Percentiles rank a stretch among this genome's conserved stretches.
Evolutionary conservation across 2,797 vertebrate species (phyloP).

Genomic region (Coendou prehensilis): DNA sequence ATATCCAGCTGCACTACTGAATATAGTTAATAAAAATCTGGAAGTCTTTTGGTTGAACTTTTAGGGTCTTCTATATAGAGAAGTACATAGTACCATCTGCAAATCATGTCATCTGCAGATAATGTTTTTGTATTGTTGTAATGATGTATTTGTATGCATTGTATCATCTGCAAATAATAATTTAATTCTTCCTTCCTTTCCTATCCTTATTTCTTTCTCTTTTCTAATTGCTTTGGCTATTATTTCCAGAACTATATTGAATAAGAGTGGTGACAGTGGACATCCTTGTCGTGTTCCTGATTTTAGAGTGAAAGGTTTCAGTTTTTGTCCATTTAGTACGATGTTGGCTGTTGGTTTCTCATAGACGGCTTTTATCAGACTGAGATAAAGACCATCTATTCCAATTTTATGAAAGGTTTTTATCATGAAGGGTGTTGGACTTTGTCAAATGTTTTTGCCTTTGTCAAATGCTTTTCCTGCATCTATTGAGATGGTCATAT

Average conservation of each 20-base stretch:
- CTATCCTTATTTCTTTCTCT: background rate
- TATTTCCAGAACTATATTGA: background rate
- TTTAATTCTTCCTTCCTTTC: background rate
- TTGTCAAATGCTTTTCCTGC: background rate
- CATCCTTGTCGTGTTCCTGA: background rate
- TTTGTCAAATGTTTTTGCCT: background rate
- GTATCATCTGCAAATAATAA: background rate
- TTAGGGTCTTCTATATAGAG: background rate
- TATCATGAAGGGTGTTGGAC: background rate
- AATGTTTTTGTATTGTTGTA: background rate
- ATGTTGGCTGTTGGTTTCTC: background rate
- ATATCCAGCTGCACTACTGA: background rate
- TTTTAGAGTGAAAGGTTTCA: background rate
- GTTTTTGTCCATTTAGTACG: background rate
- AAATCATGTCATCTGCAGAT: background rate
- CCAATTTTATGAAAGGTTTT: background rate
- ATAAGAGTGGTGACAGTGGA: background rate
- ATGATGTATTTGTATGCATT: background rate
- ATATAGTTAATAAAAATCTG: background rate
- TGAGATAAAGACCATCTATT: background rate
- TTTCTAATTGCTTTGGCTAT: background rate
- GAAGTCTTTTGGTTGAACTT: background rate
- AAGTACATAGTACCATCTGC: background rate
- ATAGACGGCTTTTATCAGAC: background rate
- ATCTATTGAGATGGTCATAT: background rate